Evolutionary conservation across 1,140 invertebrate genomes (phyloP).

Genomic region (Chymomyza costata): DNA sequence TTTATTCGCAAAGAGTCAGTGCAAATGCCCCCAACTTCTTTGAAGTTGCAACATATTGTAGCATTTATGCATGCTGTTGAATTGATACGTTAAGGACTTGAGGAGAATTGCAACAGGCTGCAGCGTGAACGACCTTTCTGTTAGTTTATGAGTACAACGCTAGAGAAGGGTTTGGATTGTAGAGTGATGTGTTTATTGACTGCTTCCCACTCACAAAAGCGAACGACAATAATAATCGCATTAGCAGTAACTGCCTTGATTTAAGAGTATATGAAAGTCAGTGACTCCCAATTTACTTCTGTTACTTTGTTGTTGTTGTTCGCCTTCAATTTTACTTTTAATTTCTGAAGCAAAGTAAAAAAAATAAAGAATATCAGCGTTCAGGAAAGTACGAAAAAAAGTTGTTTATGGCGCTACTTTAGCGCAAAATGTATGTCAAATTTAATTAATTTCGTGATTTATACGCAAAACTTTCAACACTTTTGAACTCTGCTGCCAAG

Average conservation of each 20-base stretch:
- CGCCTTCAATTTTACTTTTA: slow-evolving; percentile 62
- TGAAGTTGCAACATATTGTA: no score
- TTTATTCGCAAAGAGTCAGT: no score
- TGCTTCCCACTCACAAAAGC: no score
- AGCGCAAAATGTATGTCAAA: slow-evolving; percentile 67
- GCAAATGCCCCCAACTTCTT: no score
- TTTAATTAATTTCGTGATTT: slow-evolving; percentile 75
- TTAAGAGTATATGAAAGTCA: slow-evolving; percentile 44
- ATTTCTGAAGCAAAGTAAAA: slow-evolving; percentile 38
- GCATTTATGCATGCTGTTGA: no score
- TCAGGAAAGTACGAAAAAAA: slow-evolving; percentile 12
- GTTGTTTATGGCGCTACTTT: slow-evolving; percentile 61
- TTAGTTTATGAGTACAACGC: no score
- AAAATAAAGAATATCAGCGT: background rate
- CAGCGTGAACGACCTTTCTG: no score
- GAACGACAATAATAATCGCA: slow-evolving; percentile 1
- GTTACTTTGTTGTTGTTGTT: slow-evolving; percentile 31
- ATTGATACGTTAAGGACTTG: no score
- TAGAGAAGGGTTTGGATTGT: no score
- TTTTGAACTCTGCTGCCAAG: slow-evolving; percentile 6
- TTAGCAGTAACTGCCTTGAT: slow-evolving; percentile 3
- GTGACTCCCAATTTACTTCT: slow-evolving; percentile 19
- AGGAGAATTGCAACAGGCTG: no score
- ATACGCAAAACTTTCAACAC: slow-evolving; percentile 58
- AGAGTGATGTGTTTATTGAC: no score